Base-by-base conservation (phyloP, 2,888 invertebrate species). In the Erpobdella octoculata region DNA sequence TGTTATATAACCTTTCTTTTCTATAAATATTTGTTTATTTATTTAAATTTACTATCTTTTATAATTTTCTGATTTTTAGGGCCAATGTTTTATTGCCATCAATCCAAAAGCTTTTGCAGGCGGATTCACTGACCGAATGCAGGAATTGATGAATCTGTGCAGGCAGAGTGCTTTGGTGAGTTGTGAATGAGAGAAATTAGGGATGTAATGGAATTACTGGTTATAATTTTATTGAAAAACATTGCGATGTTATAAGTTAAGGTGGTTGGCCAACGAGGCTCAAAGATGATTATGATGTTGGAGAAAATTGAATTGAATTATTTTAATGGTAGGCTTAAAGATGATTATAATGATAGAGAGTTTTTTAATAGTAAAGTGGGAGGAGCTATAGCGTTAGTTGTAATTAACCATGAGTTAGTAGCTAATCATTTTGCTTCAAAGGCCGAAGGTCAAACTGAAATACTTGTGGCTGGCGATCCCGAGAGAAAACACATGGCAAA, bases 81-180 rank as follows among this genome's bases (percentile, higher is more conserved):
- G 93, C 0, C 93, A 94, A 76, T 91, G 91, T 77, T 94, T 93
- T 80, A 87, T 93, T 69, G 93, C 91, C 0, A 86, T 94, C 4
- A 87, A 94, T 85, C 92, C 93, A 0, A 86, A 87, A 18, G 88
- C 87, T 77, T 94, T 94, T 84, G 91, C 89, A 0, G 88, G 90
- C 0, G 89, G 89, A 1, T 92, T 93, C 78, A 87, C 88, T 67
- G 88, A 88, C 3, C 86, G 93, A 59, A 85, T 94, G 81, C 81
- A 85, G 0, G 89, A 89, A 73, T 85, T 92, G 59, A 87, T 92
- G 79, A 79, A 86, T 18, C 86, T 88, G 72, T 86, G 92, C 78
- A 86, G 93, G 74, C 81, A 84, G 46, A 81, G 90, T 76, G 86
- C 88, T 74, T 88, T 89, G 65, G 88, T 89, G 80, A 83, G 79